These are phyloP conservation scores for Solen grandis DNA, from an alignment of 1,140 invertebrate genomes.

Conservation along the genomic window DNA sequence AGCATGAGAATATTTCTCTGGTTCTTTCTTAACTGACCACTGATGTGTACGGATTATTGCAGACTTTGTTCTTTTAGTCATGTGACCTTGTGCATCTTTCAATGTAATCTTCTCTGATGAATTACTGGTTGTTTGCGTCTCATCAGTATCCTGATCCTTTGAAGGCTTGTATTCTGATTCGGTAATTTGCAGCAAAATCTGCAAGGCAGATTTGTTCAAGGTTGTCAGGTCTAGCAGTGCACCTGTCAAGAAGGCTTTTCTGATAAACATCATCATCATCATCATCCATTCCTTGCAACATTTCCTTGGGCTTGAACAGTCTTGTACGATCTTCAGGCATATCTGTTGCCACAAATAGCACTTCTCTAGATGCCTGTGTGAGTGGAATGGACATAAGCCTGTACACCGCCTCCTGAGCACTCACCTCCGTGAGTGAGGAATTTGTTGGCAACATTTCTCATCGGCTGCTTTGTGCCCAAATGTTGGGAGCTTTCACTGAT, in stretches of 20 bases:
- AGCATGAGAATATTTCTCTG: slow-evolving; percentile 11
- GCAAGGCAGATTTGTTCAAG: slow-evolving; percentile 1
- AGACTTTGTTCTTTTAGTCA: slow-evolving; percentile 16
- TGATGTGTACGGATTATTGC: slow-evolving; percentile 17
- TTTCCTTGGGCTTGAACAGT: slow-evolving; percentile 6
- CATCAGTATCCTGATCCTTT: neutral
- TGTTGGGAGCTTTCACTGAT: neutral
- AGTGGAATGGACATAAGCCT: slow-evolving; percentile 28
- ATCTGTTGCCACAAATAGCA: slow-evolving; percentile 15
- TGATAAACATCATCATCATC: too few species aligned
- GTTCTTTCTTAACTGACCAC: slow-evolving; percentile 24
- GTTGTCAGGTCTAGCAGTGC: neutral
- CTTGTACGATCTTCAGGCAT: neutral
- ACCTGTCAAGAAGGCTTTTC: neutral
- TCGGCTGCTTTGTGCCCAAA: slow-evolving; percentile 5
- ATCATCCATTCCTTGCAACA: too few species aligned
- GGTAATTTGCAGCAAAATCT: slow-evolving; percentile 5
- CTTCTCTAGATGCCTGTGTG: neutral
- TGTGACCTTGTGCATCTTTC: slow-evolving; percentile 1
- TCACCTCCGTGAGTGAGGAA: slow-evolving; percentile 52
- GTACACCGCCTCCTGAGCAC: slow-evolving; percentile 54
- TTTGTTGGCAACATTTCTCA: too few species aligned
- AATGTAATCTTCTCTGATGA: neutral
- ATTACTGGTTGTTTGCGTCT: neutral
- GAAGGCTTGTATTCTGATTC: neutral